Percentiles rank a stretch among this genome's conserved stretches.
These are phyloP conservation scores for Acanthiza pusilla DNA, from an alignment of 2,797 vertebrate species.

Conservation along the genomic window DNA sequence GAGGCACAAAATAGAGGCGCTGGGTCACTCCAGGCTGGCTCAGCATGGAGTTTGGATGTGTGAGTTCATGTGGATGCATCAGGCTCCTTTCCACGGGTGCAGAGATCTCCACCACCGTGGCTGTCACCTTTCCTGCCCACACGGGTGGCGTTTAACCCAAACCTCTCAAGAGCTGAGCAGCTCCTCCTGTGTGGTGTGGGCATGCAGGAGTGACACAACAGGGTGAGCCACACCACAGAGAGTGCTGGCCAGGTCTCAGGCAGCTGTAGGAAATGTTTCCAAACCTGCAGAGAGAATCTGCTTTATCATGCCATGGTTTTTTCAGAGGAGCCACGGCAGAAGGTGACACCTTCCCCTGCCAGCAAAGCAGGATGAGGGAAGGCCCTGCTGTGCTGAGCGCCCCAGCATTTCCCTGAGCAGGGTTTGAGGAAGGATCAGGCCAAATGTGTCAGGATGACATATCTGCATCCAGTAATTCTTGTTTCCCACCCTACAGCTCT, in stretches of 20 bases:
- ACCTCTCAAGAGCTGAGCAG: not conserved
- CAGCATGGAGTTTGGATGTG: not conserved
- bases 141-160: fast-evolving
- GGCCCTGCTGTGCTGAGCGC: not conserved
- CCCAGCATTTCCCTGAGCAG: not conserved
- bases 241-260: not conserved
- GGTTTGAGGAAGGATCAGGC: not conserved
- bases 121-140: not conserved
- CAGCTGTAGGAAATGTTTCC: not conserved
- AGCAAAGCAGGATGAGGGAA: not conserved
- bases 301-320: not conserved
- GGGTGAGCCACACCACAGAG: not conserved
- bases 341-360: not conserved
- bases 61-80: not conserved
- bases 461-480: not conserved
- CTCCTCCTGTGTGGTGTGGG: not conserved
- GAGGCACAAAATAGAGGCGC: not conserved
- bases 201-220: not conserved
- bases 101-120: not conserved
- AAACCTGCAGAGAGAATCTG: not conserved
- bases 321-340: not conserved
- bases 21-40: not conserved
- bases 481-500: not conserved
- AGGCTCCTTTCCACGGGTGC: not conserved
- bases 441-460: not conserved